These are phyloP conservation scores for Hyppa rectilinea DNA, from an alignment of 2,888 invertebrate genomes.

Conservation along the genomic window DNA sequence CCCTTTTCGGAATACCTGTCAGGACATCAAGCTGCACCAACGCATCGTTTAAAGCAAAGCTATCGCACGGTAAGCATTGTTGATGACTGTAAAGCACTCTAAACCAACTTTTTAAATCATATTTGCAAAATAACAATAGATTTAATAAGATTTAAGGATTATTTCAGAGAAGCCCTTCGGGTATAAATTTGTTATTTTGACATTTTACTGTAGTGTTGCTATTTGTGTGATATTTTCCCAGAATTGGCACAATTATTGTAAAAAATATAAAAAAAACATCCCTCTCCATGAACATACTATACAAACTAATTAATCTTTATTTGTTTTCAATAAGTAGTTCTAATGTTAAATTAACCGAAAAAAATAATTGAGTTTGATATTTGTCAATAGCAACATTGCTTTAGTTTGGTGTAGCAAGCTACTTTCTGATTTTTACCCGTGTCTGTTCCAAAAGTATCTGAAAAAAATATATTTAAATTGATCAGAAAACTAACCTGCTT, in stretches of 20 bases:
- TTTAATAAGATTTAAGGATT: constrained; percentile 61
- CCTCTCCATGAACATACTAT: background rate
- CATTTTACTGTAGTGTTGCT: constrained; percentile 65
- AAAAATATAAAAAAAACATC: background rate
- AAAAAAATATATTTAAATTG: background rate
- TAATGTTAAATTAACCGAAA: background rate
- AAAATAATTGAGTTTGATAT: background rate
- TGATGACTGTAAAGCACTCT: constrained; percentile 50
- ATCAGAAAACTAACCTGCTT: background rate
- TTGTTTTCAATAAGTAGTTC: background rate
- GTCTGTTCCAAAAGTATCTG: background rate
- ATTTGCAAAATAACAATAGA: constrained; percentile 59
- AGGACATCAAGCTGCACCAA: constrained; percentile 65
- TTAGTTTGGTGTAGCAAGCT: background rate
- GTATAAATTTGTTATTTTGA: constrained; percentile 70
- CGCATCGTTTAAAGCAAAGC: constrained; percentile 57
- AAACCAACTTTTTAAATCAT: constrained; percentile 67
- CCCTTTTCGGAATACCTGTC: constrained; percentile 76
- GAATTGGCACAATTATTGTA: background rate
- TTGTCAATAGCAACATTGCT: constrained; percentile 24
- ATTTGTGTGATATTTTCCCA: background rate
- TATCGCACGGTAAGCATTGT: constrained; percentile 62
- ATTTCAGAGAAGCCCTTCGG: constrained; percentile 63
- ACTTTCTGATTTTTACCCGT: background rate
- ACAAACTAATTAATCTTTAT: background rate